phyloP scores from a whole-genome alignment of 2,797 vertebrate species.

The Chelonia mydas region DNA sequence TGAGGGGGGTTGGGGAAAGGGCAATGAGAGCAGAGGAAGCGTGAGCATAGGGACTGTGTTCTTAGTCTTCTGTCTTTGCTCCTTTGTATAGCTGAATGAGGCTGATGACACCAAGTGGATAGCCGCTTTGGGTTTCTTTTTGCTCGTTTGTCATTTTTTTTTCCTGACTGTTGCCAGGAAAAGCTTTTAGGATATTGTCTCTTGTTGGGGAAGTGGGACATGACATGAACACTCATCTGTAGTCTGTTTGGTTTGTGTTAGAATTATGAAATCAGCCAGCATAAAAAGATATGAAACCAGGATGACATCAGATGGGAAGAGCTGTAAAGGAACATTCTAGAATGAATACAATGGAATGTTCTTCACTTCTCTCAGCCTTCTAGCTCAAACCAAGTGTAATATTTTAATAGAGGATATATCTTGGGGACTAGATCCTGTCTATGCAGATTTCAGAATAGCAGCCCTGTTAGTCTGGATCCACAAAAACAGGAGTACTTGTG shows the following conservation, averaged over 20 bases:
- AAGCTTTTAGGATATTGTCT: neutral
- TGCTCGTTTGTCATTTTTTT: neutral
- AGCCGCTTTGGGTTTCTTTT: neutral
- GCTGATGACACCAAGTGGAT: neutral
- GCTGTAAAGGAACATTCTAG: neutral
- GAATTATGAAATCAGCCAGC: neutral
- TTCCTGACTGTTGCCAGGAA: neutral
- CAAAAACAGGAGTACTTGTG: no score
- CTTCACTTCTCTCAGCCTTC: neutral
- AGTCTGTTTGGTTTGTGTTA: neutral
- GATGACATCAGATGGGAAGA: neutral
- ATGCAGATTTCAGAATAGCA: neutral
- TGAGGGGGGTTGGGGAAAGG: no score
- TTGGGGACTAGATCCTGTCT: neutral
- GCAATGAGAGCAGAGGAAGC: neutral
- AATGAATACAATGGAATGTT: neutral
- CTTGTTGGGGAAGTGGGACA: neutral
- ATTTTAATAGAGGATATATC: neutral
- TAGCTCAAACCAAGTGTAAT: rapidly evolving
- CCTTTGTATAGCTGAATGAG: constrained; percentile 2
- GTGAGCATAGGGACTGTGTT: neutral
- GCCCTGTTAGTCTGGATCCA: no score
- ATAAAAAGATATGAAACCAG: neutral
- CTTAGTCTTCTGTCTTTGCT: neutral
- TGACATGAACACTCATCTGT: neutral